A percentile compares a stretch with the other conserved stretches of the same genome.
Conservation (phyloP, 37 sponge, comb jelly and placozoan species). For the Hexactinellida sp. region DNA sequence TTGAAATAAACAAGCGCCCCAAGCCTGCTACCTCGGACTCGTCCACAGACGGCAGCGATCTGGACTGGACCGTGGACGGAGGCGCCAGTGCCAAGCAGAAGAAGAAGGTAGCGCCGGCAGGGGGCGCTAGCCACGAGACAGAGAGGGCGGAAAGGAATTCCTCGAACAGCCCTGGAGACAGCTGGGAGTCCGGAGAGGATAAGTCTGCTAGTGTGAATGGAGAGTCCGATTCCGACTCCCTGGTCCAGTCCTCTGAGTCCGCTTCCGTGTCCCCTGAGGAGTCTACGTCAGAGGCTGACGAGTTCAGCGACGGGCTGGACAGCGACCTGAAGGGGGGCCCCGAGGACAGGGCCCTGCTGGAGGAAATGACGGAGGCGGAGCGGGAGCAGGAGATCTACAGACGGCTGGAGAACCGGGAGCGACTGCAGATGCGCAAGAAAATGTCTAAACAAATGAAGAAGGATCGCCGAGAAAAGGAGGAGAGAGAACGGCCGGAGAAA, state of each 20-base stretch:
- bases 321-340: slow-evolving; percentile 74
- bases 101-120: neutral
- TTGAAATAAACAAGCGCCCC: neutral
- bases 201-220: neutral
- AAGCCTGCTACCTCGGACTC: neutral
- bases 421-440: slow-evolving; percentile 22
- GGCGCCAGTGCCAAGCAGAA: neutral
- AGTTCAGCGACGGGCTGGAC: slow-evolving; percentile 86
- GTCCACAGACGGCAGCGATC: neutral
- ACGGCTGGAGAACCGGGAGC: slow-evolving; percentile 32
- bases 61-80: neutral
- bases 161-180: neutral
- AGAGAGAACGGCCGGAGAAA: slow-evolving; percentile 25
- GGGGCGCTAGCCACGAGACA: neutral
- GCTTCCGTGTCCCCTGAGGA: neutral
- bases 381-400: slow-evolving; percentile 79
- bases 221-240: neutral
- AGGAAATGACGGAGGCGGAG: slow-evolving; percentile 84
- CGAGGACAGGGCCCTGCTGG: slow-evolving; percentile 47
- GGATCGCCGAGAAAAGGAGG: slow-evolving; percentile 41
- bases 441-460: slow-evolving; percentile 65
- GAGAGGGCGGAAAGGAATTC: neutral
- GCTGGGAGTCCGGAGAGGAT: neutral
- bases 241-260: neutral
- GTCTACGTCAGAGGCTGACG: neutral